Evolutionary conservation across 2,113 vertebrate genomes (phyloP), one percentile per base, ranked within the genome.

Genomic region (Corynorhinus townsendii): DNA sequence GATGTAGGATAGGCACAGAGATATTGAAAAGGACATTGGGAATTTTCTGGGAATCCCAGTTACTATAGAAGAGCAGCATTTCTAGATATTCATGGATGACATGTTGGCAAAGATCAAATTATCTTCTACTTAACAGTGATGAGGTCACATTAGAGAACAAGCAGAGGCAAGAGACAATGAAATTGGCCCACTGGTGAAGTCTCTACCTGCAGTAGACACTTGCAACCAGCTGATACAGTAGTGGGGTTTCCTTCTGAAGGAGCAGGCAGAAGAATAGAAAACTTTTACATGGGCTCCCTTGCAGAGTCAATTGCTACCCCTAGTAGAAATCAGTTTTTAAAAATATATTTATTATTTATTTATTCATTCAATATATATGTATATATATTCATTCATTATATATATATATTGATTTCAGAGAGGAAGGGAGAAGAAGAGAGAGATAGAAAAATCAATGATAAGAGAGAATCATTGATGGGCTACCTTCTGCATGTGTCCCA

Each of bases 171-270:
- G 15, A 66, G n/a, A 52, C 15, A 33, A 33, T 14, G 19, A 77
- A 17, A 24, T 16, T 26, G 28, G 10, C 3, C 10, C 45, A 12
- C 28, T 49, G 49, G 26, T 79, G 43, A 71, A 35, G 28, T 4
- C 22, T 40, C 15, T 10, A 12, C 8, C 24, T 69, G 7, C 12
- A 19, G 15, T 28, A 47, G 52, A 66, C 59, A 59, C 3, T 17
- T 35, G 26, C 3, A 59, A 7, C 2, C 43, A 35, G 9, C 10
- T 6, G 40, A 28, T 24, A n/a, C 9, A 40, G 1, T 1, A 11
- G 11, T 4, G 2, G 6, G 47, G 35, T n/a, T 92, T 79, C 22
- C 28, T 72, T 2, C 22, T 38, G 59, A 62, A 81, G 28, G 12
- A 85, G 15, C 56, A 80, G 72, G 3, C 19, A 62, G 86, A 64